phyloP scores from a whole-genome alignment of 2,797 vertebrate species.

The Galago senegalensis region DNA sequence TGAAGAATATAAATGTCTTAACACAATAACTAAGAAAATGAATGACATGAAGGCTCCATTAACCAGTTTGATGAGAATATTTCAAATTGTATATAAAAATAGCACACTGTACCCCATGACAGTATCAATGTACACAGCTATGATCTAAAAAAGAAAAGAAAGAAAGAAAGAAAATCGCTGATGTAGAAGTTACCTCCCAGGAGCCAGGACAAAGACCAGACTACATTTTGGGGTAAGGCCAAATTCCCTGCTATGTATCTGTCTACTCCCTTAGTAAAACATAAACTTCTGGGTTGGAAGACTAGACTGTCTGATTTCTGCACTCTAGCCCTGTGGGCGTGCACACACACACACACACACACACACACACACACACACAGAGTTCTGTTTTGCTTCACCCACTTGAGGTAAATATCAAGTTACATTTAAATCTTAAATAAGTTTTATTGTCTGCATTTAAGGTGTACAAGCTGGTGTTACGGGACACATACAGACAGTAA shows the following conservation, averaged over 20 bases:
- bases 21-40: no score
- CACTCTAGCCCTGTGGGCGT: neutral
- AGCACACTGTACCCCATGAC: no score
- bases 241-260: neutral
- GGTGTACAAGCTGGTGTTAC: neutral
- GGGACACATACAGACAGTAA: neutral
- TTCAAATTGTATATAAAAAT: no score
- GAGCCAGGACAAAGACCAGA: neutral
- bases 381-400: neutral
- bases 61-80: no score
- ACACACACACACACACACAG: neutral
- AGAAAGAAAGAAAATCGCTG: no score
- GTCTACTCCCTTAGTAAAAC: neutral
- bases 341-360: neutral
- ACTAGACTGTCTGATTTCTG: neutral
- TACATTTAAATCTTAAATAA: neutral
- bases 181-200: neutral
- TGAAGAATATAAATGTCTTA: no score
- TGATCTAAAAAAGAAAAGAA: no score
- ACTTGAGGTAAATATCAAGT: constrained; percentile 1
- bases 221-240: neutral
- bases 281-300: neutral
- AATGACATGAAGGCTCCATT: no score
- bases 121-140: no score
- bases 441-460: neutral